Conservation (phyloP, 2,888 invertebrate genomes). For the Chromoteleia sp. region DNA sequence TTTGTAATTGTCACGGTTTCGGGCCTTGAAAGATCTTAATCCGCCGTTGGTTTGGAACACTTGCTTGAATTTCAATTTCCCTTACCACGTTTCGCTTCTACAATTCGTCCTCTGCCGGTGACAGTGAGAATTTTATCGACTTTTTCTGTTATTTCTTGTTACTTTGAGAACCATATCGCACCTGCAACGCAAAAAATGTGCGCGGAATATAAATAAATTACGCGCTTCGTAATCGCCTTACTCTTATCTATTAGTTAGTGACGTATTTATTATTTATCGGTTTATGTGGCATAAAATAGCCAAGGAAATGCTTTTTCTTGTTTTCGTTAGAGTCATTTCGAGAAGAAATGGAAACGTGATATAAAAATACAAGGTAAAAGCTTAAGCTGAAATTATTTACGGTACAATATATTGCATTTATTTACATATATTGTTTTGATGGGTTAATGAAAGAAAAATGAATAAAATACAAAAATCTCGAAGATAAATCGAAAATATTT, state of each 20-base stretch:
- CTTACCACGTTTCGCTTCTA: conserved; percentile 48
- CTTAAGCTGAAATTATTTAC: too few relatives aligned
- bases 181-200: conserved; percentile 41
- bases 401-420: too few relatives aligned
- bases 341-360: conserved; percentile 1
- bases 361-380: not conserved
- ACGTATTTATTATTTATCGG: conserved; percentile 56
- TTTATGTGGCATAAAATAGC: conserved; percentile 20
- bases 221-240: conserved; percentile 47
- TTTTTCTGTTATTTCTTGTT: conserved; percentile 62
- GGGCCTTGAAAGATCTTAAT: conserved; percentile 38
- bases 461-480: too few relatives aligned
- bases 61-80: conserved; percentile 75
- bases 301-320: conserved; percentile 15
- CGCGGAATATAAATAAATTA: conserved; percentile 60
- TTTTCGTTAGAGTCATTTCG: conserved; percentile 7
- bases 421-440: too few relatives aligned
- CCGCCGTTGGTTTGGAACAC: conserved; percentile 49
- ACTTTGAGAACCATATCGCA: conserved; percentile 44
- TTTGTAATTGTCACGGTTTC: conserved; percentile 38
- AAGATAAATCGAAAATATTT: too few relatives aligned
- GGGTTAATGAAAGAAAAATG: too few relatives aligned
- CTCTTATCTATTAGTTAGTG: conserved; percentile 45
- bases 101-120: conserved; percentile 56
- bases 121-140: conserved; percentile 67